Evolutionary conservation across 2,888 invertebrate species (phyloP).

Genomic region (Drosophila infuscata): DNA sequence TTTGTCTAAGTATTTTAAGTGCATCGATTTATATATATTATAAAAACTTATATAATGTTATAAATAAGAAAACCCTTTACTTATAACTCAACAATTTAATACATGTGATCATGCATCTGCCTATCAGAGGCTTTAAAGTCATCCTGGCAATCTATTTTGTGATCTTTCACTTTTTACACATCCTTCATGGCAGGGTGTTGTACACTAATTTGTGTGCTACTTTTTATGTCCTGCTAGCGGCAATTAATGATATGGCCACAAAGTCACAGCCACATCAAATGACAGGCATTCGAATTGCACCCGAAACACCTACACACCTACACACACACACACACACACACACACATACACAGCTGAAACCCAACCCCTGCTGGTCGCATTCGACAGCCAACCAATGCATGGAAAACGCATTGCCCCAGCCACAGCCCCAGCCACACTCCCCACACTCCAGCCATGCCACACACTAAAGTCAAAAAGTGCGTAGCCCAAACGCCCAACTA

Average conservation of each 20-base stretch:
- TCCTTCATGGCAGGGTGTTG: slow-evolving; percentile 37
- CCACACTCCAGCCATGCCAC: slow-evolving; percentile 31
- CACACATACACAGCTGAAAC: slow-evolving; percentile 21
- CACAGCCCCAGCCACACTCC: neutral
- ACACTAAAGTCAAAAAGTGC: slow-evolving; percentile 79
- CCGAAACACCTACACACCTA: slow-evolving; percentile 34
- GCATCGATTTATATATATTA: neutral
- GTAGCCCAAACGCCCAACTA: slow-evolving; percentile 63
- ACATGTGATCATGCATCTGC: neutral
- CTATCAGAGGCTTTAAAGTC: neutral
- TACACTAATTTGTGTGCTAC: slow-evolving; percentile 67
- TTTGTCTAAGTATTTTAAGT: neutral
- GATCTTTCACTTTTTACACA: neutral
- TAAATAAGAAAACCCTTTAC: neutral
- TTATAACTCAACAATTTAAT: too few relatives aligned
- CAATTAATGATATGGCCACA: slow-evolving; percentile 80
- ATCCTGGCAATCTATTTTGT: neutral
- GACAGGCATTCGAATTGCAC: slow-evolving; percentile 64
- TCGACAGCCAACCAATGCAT: slow-evolving; percentile 79
- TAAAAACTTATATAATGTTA: too few relatives aligned
- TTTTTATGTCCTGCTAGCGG: slow-evolving; percentile 68
- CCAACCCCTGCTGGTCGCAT: slow-evolving; percentile 33
- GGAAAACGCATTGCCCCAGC: slow-evolving; percentile 75
- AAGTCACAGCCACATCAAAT: slow-evolving; percentile 81
- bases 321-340: slow-evolving; percentile 23